Percentiles rank a stretch among this genome's conserved stretches.
These are phyloP conservation scores for Astyanax mexicanus DNA, from an alignment of 2,797 vertebrate genomes.

Conservation along the genomic window DNA sequence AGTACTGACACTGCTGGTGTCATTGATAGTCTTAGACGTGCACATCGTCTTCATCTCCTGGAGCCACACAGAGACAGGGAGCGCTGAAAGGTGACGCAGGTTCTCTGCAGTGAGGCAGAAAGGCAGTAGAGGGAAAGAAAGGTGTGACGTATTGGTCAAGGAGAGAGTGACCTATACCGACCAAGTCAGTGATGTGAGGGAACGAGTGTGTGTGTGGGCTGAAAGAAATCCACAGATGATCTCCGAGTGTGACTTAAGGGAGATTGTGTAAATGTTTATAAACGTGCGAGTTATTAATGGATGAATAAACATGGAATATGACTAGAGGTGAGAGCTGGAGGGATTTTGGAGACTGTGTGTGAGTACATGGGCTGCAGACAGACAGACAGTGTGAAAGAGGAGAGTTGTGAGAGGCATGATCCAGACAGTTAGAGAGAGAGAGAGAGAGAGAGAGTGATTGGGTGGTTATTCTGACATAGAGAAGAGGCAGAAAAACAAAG, in stretches of 20 bases:
- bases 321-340: conserved; percentile 1
- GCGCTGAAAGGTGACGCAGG: background rate
- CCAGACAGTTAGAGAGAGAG: conserved; percentile 2
- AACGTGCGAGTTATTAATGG: background rate
- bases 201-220: background rate
- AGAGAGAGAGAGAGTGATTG: conserved; percentile 15
- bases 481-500: conserved; percentile 59
- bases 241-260: background rate
- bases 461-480: conserved; percentile 39
- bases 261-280: background rate
- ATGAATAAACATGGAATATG: background rate
- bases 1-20: background rate
- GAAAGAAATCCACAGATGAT: background rate
- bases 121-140: background rate
- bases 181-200: too few species aligned
- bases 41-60: background rate
- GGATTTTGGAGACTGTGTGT: conserved; percentile 14
- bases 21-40: background rate
- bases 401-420: background rate
- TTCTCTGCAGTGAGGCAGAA: conserved; percentile 4
- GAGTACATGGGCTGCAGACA: background rate
- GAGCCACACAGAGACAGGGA: background rate
- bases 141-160: background rate
- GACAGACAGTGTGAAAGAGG: conserved; percentile 13
- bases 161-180: background rate